A percentile compares a stretch with the other conserved stretches of the same genome.
phyloP scores from a whole-genome alignment of 1,140 invertebrate species.

The Drosophila funebris region DNA sequence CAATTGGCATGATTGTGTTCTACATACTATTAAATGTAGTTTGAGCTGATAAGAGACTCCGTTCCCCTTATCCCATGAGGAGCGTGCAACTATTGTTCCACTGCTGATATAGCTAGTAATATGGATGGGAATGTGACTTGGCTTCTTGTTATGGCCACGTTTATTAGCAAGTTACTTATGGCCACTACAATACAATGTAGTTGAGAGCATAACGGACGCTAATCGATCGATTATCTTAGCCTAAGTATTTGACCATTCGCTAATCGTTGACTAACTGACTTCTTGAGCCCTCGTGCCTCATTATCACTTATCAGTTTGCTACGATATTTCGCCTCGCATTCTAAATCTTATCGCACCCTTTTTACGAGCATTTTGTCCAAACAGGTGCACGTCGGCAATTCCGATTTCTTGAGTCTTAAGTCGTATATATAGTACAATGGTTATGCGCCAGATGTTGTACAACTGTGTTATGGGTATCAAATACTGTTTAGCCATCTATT shows the following conservation, averaged over 20 bases:
- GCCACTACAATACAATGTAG: slow-evolving; percentile 12
- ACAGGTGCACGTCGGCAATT: slow-evolving; percentile 21
- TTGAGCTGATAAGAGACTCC: slow-evolving; percentile 36
- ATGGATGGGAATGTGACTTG: background rate
- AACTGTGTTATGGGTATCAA: background rate
- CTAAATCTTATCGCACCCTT: slow-evolving; percentile 21
- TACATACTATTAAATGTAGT: background rate
- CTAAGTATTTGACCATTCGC: slow-evolving; percentile 13
- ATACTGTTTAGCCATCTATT: slow-evolving; percentile 7
- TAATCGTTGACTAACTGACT: slow-evolving; percentile 18
- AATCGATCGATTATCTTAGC: slow-evolving; percentile 22
- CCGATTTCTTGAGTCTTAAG: background rate
- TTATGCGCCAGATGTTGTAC: slow-evolving; percentile 16
- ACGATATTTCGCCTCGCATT: background rate
- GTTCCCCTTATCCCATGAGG: slow-evolving; percentile 4
- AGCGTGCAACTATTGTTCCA: no score
- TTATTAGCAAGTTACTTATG: background rate
- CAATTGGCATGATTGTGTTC: background rate
- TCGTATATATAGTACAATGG: background rate
- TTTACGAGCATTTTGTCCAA: slow-evolving; percentile 16
- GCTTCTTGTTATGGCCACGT: slow-evolving; percentile 1
- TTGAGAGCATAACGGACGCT: background rate
- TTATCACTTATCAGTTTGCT: background rate
- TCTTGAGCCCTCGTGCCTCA: background rate
- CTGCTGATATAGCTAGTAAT: no score